Evolutionary conservation across 2,113 vertebrate species (phyloP).

Genomic region (Pandion haliaetus): DNA sequence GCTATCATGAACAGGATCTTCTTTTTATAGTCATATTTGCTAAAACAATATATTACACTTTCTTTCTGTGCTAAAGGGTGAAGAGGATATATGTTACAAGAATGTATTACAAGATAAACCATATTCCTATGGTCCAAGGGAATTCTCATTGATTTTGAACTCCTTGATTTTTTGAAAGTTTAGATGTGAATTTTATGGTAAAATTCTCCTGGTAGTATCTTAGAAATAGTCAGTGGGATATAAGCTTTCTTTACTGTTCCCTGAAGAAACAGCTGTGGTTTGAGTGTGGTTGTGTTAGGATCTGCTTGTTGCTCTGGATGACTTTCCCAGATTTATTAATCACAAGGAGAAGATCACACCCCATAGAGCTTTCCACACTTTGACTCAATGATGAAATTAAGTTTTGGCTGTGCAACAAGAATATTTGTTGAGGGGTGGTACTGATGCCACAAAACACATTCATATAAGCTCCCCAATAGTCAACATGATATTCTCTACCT

Average conservation of each 20-base stretch:
- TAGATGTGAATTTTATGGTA: neutral
- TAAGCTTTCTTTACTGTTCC: neutral
- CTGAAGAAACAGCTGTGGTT: neutral
- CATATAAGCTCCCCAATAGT: neutral
- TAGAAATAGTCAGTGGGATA: neutral
- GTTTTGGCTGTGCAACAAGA: neutral
- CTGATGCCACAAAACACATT: neutral
- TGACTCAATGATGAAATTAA: neutral
- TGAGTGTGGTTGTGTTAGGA: neutral
- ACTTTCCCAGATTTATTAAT: neutral
- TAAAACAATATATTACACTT: neutral
- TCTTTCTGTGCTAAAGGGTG: neutral
- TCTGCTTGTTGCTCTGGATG: neutral
- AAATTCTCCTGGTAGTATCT: neutral
- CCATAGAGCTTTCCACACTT: neutral
- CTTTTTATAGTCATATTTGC: neutral
- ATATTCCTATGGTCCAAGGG: neutral
- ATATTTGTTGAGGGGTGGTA: neutral
- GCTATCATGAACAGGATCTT: neutral
- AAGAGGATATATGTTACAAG: neutral
- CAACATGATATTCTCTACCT: rapidly evolving
- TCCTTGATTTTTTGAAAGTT: neutral
- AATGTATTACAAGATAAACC: neutral
- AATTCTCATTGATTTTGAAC: neutral
- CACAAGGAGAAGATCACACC: neutral